Percentiles rank a stretch among this genome's conserved stretches.
These are phyloP conservation scores for Lophotriccus pileatus DNA, from an alignment of 2,797 vertebrate species.

Conservation along the genomic window DNA sequence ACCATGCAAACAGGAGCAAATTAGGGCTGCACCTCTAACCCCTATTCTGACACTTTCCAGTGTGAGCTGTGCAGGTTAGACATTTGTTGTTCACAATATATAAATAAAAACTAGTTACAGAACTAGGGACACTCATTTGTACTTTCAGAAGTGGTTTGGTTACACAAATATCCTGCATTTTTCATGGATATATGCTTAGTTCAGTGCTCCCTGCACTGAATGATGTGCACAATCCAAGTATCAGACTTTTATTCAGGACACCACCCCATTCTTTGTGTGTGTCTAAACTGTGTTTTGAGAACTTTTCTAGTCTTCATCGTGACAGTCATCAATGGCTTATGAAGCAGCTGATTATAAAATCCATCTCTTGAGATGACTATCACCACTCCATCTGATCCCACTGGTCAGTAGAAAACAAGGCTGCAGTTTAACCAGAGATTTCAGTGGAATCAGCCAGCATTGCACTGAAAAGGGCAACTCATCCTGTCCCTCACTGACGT, in stretches of 20 bases:
- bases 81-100: not conserved
- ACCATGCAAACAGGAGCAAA: not conserved
- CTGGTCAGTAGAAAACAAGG: not conserved
- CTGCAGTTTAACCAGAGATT: not conserved
- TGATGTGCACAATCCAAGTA: not conserved
- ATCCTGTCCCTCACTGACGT: not conserved
- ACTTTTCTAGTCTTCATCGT: not conserved
- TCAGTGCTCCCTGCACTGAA: not conserved
- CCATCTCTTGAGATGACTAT: not conserved
- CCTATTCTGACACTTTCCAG: not conserved
- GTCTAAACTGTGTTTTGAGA: not conserved
- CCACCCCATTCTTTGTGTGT: not conserved
- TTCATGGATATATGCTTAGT: not conserved
- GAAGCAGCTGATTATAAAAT: not conserved
- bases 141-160: not conserved
- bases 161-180: not conserved
- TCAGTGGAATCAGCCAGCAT: too few species aligned
- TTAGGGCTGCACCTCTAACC: not conserved
- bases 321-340: not conserved
- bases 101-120: not conserved
- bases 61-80: not conserved
- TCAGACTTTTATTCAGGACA: not conserved
- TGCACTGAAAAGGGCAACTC: not conserved
- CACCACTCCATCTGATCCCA: not conserved
- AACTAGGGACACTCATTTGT: not conserved